A percentile compares a stretch with the other conserved stretches of the same genome.
Evolutionary conservation across 2,888 invertebrate genomes (phyloP).

Genomic region (Pharmacophagus antenor): DNA sequence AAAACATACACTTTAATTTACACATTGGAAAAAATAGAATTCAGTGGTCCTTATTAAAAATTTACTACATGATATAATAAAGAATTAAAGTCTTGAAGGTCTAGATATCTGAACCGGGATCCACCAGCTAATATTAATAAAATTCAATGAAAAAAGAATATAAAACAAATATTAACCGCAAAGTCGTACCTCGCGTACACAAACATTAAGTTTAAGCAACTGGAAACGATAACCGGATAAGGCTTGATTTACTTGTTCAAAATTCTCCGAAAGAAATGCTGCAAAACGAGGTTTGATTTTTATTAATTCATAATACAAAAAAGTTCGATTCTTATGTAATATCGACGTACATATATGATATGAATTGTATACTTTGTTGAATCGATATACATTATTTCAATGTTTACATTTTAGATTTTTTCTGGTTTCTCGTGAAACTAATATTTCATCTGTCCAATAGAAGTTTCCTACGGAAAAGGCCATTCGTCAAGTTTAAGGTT

Average conservation of each 20-base stretch:
- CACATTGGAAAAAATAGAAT: no score
- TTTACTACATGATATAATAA: no score
- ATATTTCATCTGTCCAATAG: background rate
- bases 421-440: background rate
- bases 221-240: slow-evolving; percentile 10
- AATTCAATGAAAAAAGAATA: no score
- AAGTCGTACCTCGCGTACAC: slow-evolving; percentile 8
- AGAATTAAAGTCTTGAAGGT: no score
- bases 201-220: slow-evolving; percentile 9
- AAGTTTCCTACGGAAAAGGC: background rate
- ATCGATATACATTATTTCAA: background rate
- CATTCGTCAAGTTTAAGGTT: slow-evolving; percentile 1
- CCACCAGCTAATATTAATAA: no score
- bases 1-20: no score
- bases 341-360: no score
- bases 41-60: no score
- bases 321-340: no score
- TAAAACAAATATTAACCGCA: slow-evolving; percentile 4
- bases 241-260: background rate
- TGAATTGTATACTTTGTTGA: background rate
- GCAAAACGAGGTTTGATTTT: no score
- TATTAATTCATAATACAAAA: no score
- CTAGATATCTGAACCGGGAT: no score
- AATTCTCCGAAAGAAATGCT: background rate
- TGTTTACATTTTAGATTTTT: background rate